Conservation (phyloP, 2,113 vertebrate genomes). For the Microcebus tavaratra region DNA sequence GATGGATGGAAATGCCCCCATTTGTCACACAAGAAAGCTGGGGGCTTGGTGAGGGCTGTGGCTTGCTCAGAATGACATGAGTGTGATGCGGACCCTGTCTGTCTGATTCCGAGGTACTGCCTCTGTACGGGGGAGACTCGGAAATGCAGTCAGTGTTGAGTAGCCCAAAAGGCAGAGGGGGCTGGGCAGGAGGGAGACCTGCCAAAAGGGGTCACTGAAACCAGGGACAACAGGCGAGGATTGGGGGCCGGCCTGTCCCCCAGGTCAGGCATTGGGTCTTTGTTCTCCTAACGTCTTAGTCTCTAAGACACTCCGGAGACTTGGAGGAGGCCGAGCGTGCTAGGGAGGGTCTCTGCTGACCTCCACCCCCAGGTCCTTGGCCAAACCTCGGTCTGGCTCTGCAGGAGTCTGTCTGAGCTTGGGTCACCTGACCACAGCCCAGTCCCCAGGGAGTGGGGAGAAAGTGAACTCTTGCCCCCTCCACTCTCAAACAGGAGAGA, state of each 20-base stretch:
- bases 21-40: not conserved
- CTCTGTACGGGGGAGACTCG: not conserved
- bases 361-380: not conserved
- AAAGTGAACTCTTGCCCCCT: not conserved
- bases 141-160: not conserved
- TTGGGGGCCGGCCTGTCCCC: not conserved
- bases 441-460: not conserved
- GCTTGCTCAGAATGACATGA: not conserved
- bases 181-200: rapidly evolving
- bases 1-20: not conserved
- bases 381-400: not conserved
- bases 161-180: not conserved
- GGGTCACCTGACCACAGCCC: not conserved
- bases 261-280: not conserved
- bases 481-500: not conserved
- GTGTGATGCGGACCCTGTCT: rapidly evolving
- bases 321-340: not conserved
- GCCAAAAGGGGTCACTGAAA: not conserved
- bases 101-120: not conserved
- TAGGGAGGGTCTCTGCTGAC: not conserved
- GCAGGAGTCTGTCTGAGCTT: not conserved
- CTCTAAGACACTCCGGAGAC: not conserved
- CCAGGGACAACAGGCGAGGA: too few species aligned
- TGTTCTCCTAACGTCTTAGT: not conserved
- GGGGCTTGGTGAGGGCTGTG: not conserved